Base-by-base conservation (phyloP, 1,140 invertebrate species). In the Drosophila parvula region DNA sequence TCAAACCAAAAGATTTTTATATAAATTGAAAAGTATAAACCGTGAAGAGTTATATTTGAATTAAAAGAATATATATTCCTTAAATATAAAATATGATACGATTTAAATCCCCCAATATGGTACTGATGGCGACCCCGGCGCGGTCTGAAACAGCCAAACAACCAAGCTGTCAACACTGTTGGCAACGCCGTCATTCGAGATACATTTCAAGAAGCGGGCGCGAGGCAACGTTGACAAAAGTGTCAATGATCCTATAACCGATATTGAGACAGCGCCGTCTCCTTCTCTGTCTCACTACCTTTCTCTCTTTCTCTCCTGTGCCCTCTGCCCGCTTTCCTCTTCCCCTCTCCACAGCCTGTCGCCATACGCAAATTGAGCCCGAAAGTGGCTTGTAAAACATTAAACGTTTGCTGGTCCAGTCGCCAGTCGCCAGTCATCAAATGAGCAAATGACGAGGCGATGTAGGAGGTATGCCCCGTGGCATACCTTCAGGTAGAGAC, bases 191-290 rank as follows among this genome's bases (percentile, higher is more conserved):
- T 40, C 32, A 18, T 40, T 38, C 32, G 28, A 34, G n/a, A 51
- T 55, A 43, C 55, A 55, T 44, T 68, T 50, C 14, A 45, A 57
- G 74, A 30, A 16, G 60, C 34, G 61, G 79, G 68, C 78, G 79
- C 77, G 55, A 53, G 50, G 50, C 51, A 34, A 62, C 65, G 61
- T 9, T 57, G 65, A 71, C 68, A 71, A 89, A 89, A 90, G 84
- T 89, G 85, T 90, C 84, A 89, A 89, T 89, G 84, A 89, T 89
- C 84, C 84, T 89, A 89, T 89, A 89, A 89, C 85, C 85, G 84
- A 89, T 89, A 90, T 89, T 90, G 64, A 81, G 78, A 75, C 69
- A 68, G 48, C 44, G 71, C 14, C 45, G 32, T 41, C 56, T 32
- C 40, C 27, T 64, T 67, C 34, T 36, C 43, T 8, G 1, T 16